Conservation (phyloP, 2,113 vertebrate genomes). For the Hydrolagus affinis region DNA sequence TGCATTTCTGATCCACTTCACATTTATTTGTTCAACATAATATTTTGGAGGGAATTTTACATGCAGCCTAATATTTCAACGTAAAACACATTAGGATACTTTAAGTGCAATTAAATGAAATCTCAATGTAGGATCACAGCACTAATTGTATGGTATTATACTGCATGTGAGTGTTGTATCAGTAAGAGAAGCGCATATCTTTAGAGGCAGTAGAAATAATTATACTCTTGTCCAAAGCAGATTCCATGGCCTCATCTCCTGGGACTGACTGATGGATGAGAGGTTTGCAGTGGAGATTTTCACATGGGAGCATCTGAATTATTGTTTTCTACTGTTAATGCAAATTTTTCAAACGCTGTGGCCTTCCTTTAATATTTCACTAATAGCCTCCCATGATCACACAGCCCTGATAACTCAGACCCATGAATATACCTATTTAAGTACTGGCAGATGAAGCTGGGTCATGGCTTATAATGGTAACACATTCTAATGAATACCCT, state of each 20-base stretch:
- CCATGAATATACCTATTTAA: neutral
- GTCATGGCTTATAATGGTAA: neutral
- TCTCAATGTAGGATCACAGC: neutral
- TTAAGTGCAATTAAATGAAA: neutral
- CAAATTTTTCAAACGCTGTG: neutral
- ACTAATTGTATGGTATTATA: neutral
- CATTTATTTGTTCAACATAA: no score
- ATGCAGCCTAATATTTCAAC: no score
- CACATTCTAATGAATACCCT: neutral
- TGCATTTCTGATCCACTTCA: no score
- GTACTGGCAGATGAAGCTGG: neutral
- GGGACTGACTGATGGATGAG: neutral
- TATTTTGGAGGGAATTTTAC: no score
- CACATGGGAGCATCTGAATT: neutral
- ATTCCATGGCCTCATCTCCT: neutral
- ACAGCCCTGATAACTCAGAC: neutral
- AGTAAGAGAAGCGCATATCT: neutral
- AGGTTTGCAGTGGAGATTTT: neutral
- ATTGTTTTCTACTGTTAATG: neutral
- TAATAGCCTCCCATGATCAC: neutral
- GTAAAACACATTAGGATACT: neutral
- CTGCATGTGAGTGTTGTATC: neutral
- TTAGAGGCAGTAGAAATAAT: neutral
- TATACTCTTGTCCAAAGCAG: neutral
- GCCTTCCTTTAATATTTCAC: neutral